Percentiles rank a stretch among this genome's conserved stretches.
Conservation (phyloP, 2,888 invertebrate species). For the Oscheius sp. region DNA sequence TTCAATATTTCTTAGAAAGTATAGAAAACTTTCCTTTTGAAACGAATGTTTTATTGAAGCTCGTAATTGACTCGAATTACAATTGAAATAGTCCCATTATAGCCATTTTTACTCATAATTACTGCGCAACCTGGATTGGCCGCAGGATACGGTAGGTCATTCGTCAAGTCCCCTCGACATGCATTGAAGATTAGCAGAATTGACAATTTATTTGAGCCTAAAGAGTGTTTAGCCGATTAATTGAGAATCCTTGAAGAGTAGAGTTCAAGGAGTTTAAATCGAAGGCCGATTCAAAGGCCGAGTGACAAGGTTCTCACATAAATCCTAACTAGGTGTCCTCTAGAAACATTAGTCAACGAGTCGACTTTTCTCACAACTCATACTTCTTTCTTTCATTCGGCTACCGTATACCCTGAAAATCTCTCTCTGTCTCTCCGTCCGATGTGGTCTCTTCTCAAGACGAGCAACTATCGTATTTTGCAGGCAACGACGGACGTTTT, state of each 20-base stretch:
- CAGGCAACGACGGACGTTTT: conserved; percentile 16
- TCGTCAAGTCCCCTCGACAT: background rate
- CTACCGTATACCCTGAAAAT: conserved; percentile 14
- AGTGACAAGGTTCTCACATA: background rate
- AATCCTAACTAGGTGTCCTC: background rate
- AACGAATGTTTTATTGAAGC: too few relatives aligned
- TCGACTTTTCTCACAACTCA: background rate
- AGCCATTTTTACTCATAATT: background rate
- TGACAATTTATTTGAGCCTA: conserved; percentile 8
- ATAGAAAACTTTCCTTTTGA: background rate
- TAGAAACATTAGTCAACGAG: background rate
- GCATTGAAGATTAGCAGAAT: conserved; percentile 2
- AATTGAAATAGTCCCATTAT: too few relatives aligned
- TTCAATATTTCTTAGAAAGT: background rate
- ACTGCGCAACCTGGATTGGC: conserved; percentile 15
- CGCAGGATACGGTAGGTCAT: conserved; percentile 25
- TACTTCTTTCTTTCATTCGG: background rate
- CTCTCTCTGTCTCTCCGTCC: conserved; percentile 11
- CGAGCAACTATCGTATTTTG: conserved; percentile 16
- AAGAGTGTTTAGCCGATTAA: too few relatives aligned
- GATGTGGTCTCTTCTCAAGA: background rate
- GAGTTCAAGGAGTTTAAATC: too few relatives aligned
- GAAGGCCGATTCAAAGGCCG: too few relatives aligned
- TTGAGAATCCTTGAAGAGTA: too few relatives aligned
- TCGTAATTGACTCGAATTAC: too few relatives aligned